Evolutionary conservation across 2,113 vertebrate species (phyloP), one percentile per base, ranked within the genome.

Genomic region (Albula goreensis): DNA sequence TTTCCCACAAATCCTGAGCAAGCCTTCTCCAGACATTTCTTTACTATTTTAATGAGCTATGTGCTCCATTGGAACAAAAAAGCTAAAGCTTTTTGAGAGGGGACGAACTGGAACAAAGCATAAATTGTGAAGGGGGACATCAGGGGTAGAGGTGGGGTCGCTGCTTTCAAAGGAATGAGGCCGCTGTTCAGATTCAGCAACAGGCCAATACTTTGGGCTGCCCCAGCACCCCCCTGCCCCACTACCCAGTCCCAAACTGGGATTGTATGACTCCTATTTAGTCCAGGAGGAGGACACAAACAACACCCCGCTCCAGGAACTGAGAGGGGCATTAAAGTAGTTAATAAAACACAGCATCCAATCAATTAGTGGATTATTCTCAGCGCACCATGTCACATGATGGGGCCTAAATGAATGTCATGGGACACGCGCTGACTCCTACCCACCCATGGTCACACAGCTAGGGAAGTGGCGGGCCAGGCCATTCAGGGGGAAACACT

Each of bases 361-460:
- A 93, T 92, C 92, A 92, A 94, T 96, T 95, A 94, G 83, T 53
- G 86, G 78, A 82, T 92, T 92, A 93, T 92, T 92, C 84, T 87
- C 81, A 88, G 83, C 88, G 78, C 85, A 85, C 87, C 25, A 85
- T 81, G 86, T 93, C 94, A 93, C 93, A 93, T 93, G 93, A 90
- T 90, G 83, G 70, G 78, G 63, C 70, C 83, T 86, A 90, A 94
- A 95, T 87, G 74, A 90, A 92, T 94, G 91, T 94, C 95, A 96
- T 91, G 92, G 87, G 94, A 93, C 87, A 52, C 52, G 1, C 31
- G 31, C 1, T 41, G 31, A 41, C 31, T 41, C 31, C 41, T 48
- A 19, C 22, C 2, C 48, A n/a, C 9, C 13, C 19, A 25, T 5
- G 49, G 48, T 17, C 48, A 51, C 85, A 51, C 25, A 53, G 49